Evolutionary conservation across 2,888 invertebrate species (phyloP), one percentile per base, ranked within the genome.

Genomic region (Halictus ligatus): DNA sequence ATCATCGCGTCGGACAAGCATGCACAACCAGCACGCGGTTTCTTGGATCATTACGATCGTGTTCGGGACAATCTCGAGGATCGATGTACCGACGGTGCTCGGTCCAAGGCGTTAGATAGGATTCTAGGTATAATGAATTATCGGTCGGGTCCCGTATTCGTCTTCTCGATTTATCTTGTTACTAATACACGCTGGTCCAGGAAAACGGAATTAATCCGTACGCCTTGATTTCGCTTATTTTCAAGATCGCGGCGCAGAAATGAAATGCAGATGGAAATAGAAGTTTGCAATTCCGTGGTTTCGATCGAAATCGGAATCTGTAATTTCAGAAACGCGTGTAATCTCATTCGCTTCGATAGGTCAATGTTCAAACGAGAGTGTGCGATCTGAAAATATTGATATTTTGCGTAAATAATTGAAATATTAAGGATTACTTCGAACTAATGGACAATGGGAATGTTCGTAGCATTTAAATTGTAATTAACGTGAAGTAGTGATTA

Each of bases 31-130:
- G 48, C 84, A 3, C n/a, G 79, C 80, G 69, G 75, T 87, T 87
- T 79, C 88, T 88, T 72, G 81, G 85, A 79, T 88, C 85, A 87
- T 88, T 88, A 88, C 85, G 88, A 85, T 88, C 85, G 87, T 78
- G 88, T 83, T 88, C 83, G 85, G 71, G 40, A 46, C 87, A 84
- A 87, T 87, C 88, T 79, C 79, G 83, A 85, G 83, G 87, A 88
- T 88, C 88, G 88, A 87, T 88, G 85, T 81, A 87, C 82, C 85
- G 85, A 73, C 85, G 80, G 78, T 67, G 21, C 79, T 40, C 81
- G 76, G 76, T 25, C 58, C 60, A 46, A 18, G 75, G 76, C 76
- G 79, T 78, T 77, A 86, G 85, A 84, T 86, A 84, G 78, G 78
- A 73, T 64, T 50, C 85, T 79, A 78, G 74, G 48, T 46, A 74